A percentile compares a stretch with the other conserved stretches of the same genome.
Conservation (phyloP, 2,797 vertebrate species). For the Myiotriccus ornatus region DNA sequence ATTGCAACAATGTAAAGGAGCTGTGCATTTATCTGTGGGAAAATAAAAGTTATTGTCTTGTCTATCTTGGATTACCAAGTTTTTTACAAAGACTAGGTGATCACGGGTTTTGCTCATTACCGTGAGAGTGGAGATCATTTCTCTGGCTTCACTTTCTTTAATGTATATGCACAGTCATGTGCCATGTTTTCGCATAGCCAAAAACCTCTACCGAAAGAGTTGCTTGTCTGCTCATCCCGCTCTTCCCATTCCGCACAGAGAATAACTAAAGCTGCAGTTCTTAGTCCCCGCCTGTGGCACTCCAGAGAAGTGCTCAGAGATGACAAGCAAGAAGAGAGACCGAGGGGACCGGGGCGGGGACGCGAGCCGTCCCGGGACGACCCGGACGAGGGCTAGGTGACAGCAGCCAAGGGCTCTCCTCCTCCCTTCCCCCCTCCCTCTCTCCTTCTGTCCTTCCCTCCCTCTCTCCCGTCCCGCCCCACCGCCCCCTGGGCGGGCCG, state of each 20-base stretch:
- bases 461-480: not conserved
- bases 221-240: no score
- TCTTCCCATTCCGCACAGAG: rapidly evolving
- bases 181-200: not conserved
- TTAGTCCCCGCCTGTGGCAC: rapidly evolving
- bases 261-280: no score
- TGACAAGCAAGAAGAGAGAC: rapidly evolving
- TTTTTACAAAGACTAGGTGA: not conserved
- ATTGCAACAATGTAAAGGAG: not conserved
- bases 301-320: rapidly evolving
- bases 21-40: not conserved
- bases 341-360: rapidly evolving
- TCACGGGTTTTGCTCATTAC: not conserved
- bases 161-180: rapidly evolving
- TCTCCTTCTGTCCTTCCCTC: not conserved
- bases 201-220: not conserved
- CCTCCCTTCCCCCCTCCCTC: not conserved
- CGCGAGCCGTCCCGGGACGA: not conserved
- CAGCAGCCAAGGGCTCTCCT: rapidly evolving
- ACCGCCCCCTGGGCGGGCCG: not conserved
- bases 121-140: rapidly evolving
- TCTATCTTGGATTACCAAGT: no score
- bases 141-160: not conserved
- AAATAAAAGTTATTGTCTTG: not conserved
- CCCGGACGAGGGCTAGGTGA: no score